Conservation (phyloP, 1,140 invertebrate species). For the Asobara japonica region DNA sequence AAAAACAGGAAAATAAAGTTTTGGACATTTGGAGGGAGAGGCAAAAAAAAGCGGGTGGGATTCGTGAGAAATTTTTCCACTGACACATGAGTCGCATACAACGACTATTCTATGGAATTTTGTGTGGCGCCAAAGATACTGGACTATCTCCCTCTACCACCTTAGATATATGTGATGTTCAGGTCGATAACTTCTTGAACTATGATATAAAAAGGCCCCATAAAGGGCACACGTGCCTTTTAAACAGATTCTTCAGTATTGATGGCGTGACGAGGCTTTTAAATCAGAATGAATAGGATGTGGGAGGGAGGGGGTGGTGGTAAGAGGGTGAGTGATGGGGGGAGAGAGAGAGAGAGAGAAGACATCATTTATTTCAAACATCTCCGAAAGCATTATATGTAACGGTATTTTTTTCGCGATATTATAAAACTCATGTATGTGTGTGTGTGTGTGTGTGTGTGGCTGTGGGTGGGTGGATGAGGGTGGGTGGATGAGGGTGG, state of each 20-base stretch:
- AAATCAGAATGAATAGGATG: not conserved
- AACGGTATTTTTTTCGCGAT: too few relatives aligned
- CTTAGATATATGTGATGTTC: not conserved
- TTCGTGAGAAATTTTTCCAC: conserved; percentile 2
- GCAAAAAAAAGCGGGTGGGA: conserved; percentile 11
- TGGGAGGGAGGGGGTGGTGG: not conserved
- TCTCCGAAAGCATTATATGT: too few relatives aligned
- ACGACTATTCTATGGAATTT: not conserved
- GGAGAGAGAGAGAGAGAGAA: not conserved
- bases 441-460: too few relatives aligned
- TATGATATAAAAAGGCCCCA: not conserved
- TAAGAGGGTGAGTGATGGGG: not conserved
- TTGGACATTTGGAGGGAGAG: not conserved
- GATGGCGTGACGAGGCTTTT: conserved; percentile 12
- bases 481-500: too few relatives aligned
- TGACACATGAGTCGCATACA: conserved; percentile 10
- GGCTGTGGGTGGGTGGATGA: not conserved
- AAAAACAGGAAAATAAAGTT: conserved; percentile 11
- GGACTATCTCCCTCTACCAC: not conserved
- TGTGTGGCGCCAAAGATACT: conserved; percentile 3
- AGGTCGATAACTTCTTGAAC: not conserved
- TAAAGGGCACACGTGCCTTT: not conserved
- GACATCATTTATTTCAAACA: too few relatives aligned
- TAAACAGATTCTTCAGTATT: not conserved
- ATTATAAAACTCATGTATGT: too few relatives aligned